Percentiles rank a stretch among this genome's conserved stretches.
Conservation (phyloP, 2,797 vertebrate species). For the Esox masquinongy region DNA sequence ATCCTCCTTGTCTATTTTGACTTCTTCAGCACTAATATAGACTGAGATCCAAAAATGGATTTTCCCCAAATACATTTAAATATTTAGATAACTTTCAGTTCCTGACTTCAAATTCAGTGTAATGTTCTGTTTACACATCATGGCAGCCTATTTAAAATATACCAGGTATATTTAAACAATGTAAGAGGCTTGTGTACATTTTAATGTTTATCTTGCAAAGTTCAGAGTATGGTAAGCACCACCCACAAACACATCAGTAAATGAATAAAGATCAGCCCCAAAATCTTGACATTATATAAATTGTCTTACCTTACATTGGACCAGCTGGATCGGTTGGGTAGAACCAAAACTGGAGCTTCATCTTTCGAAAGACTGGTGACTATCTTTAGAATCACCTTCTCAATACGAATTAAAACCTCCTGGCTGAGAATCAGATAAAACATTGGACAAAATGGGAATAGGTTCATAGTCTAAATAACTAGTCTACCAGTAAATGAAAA, state of each 20-base stretch:
- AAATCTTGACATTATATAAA: constrained; percentile 15
- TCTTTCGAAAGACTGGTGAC: constrained; percentile 79
- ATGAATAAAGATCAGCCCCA: neutral
- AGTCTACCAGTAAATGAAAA: no score
- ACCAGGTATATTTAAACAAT: constrained; percentile 6
- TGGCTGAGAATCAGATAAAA: constrained; percentile 64
- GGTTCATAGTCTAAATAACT: neutral
- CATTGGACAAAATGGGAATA: neutral
- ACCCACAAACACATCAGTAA: constrained; percentile 7
- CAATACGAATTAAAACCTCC: constrained; percentile 83
- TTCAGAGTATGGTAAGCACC: constrained; percentile 17
- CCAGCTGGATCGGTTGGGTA: constrained; percentile 86
- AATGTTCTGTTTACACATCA: constrained; percentile 46
- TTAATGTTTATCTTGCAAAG: constrained; percentile 45
- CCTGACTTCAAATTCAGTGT: constrained; percentile 32
- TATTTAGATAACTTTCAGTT: constrained; percentile 56
- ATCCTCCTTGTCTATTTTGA: neutral
- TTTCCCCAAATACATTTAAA: constrained; percentile 42
- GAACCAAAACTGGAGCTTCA: constrained; percentile 81
- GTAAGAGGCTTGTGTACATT: constrained; percentile 7
- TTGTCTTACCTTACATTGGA: constrained; percentile 82
- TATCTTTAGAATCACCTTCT: constrained; percentile 82
- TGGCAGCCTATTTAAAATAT: constrained; percentile 13
- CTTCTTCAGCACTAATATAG: constrained; percentile 19
- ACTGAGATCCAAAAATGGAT: constrained; percentile 30